Evolutionary conservation across 2,888 invertebrate species (phyloP), one percentile per base, ranked within the genome.

Genomic region (Caenorhabditis virilis): DNA sequence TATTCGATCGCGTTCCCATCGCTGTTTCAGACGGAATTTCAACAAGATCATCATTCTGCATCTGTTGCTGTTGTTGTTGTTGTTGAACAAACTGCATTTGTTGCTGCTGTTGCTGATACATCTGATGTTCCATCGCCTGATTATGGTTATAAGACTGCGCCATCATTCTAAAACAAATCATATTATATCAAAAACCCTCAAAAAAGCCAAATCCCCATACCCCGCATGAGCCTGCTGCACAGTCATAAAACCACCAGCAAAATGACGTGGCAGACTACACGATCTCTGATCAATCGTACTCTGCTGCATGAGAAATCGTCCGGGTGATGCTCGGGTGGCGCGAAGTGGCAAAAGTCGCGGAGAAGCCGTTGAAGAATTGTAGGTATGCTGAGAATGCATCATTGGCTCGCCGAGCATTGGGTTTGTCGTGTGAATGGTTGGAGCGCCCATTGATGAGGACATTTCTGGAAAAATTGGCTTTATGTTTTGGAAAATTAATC

Each of bases 1-100:
- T 75, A n/a, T 64, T 74, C 26, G 49, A 59, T 5, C 74, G 53
- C 1, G 75, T 75, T 35, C 69, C 70, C 57, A 68, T 63, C 11
- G 70, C 60, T 15, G 66, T 67, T 22, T 71, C 61, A 7, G 75
- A 58, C 13, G 53, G 63, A 23, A 58, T 54, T 3, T 57, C 57
- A 11, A 58, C 15, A n/a, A 47, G 25, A 33, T 35, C 47, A 35
- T 47, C 35, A 23, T 42, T 25, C 11, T 18, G 16, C 13, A 9
- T 38, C n/a, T 6, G 6, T 30, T 9, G 30, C 36, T 42, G 25
- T 13, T 42, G 11, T 25, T 16, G 11, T 9, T 25, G 11, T 13
- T 42, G 25, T 39, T 9, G 18, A 18, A 18, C 39, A 3, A 11
- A 6, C 13, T 30, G 7, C 7, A 30, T 13, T 30, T 9, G 13